Conservation (phyloP, 2,113 vertebrate species). For the Forbesichthys agassizii region DNA sequence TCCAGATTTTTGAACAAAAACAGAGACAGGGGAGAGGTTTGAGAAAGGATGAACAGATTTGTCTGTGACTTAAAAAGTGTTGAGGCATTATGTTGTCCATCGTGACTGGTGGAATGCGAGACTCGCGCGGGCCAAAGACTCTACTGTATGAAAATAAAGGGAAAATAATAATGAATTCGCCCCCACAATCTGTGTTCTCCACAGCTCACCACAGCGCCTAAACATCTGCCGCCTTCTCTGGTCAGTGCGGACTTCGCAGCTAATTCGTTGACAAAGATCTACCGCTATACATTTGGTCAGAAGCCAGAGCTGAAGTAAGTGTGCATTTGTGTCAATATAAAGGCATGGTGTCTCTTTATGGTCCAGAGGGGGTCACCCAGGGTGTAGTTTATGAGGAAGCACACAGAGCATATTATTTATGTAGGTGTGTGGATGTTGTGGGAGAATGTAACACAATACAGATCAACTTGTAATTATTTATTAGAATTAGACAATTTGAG, state of each 20-base stretch:
- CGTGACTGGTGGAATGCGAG: background rate
- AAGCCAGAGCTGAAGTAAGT: conserved; percentile 91
- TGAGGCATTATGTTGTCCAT: background rate
- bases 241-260: conserved; percentile 96
- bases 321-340: background rate
- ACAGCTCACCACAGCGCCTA: conserved; percentile 90
- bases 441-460: too few relatives aligned
- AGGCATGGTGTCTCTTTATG: too few relatives aligned
- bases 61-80: conserved; percentile 49
- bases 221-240: conserved; percentile 86
- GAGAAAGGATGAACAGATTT: conserved; percentile 50
- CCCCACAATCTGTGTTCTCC: conserved; percentile 42
- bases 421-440: too few relatives aligned
- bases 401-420: too few relatives aligned
- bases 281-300: conserved; percentile 92
- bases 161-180: too few relatives aligned
- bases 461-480: too few relatives aligned
- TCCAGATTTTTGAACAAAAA: background rate
- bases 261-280: conserved; percentile 93
- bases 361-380: too few relatives aligned
- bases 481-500: too few relatives aligned
- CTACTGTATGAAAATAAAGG: background rate
- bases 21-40: conserved; percentile 10
- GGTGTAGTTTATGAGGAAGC: too few relatives aligned
- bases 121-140: background rate